These are phyloP conservation scores for Schlechtendalia chinensis DNA, from an alignment of 1,140 invertebrate species.

Conservation along the genomic window DNA sequence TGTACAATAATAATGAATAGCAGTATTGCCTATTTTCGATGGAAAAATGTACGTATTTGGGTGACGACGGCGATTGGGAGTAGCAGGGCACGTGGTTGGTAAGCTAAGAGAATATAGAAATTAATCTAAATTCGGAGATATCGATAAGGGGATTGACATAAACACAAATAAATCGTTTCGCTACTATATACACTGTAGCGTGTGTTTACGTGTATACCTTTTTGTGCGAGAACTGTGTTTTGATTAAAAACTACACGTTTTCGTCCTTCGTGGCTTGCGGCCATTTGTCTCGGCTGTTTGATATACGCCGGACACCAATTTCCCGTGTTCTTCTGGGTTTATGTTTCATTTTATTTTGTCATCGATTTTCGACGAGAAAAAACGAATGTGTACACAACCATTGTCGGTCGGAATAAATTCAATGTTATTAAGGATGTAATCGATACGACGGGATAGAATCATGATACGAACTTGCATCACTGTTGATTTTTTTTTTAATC, in stretches of 20 bases:
- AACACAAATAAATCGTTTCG: conserved; percentile 34
- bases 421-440: neutral
- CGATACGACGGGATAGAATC: neutral
- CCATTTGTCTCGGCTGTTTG: neutral
- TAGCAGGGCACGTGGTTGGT: too few relatives aligned
- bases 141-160: conserved; percentile 19
- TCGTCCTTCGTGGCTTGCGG: neutral
- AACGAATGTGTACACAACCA: neutral
- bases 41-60: conserved; percentile 1
- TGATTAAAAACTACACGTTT: conserved; percentile 26
- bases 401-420: neutral
- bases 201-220: neutral
- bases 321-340: neutral
- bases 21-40: conserved; percentile 1
- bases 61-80: too few relatives aligned
- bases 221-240: conserved; percentile 4
- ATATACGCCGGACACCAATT: conserved; percentile 8
- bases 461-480: too few relatives aligned
- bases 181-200: neutral
- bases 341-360: neutral
- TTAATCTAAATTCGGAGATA: conserved; percentile 24
- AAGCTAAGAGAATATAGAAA: neutral
- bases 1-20: conserved; percentile 29
- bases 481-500: too few relatives aligned
- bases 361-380: neutral